These are phyloP conservation scores for Conger conger DNA, from an alignment of 2,113 vertebrate species.

Conservation along the genomic window DNA sequence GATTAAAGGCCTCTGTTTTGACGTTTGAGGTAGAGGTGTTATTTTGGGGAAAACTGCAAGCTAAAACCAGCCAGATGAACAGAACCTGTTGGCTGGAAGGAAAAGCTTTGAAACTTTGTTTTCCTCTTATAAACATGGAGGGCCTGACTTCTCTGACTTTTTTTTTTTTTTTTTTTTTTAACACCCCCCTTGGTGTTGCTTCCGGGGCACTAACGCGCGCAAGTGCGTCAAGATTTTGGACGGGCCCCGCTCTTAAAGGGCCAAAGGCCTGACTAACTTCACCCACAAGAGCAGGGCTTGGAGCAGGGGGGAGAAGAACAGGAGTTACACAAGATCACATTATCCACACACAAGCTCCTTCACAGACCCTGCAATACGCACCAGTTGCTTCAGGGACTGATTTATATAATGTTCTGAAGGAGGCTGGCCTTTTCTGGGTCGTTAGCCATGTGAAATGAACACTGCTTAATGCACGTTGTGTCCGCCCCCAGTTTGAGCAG, in stretches of 20 bases:
- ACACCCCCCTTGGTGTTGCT: background rate
- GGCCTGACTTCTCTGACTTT: background rate
- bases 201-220: background rate
- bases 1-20: background rate
- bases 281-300: background rate
- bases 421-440: background rate
- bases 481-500: background rate
- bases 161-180: background rate
- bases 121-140: background rate
- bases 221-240: background rate
- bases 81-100: background rate
- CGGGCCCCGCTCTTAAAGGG: background rate
- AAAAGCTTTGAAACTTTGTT: background rate
- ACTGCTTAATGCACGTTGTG: background rate
- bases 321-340: background rate
- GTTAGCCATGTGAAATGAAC: background rate
- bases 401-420: background rate
- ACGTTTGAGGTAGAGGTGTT: background rate
- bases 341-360: background rate
- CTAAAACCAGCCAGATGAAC: background rate
- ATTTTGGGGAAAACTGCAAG: background rate
- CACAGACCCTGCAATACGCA: background rate
- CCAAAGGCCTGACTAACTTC: background rate
- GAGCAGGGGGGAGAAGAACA: background rate
- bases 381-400: background rate